These are phyloP conservation scores for Podarcis lilfordi DNA, from an alignment of 2,797 vertebrate genomes.

Conservation along the genomic window DNA sequence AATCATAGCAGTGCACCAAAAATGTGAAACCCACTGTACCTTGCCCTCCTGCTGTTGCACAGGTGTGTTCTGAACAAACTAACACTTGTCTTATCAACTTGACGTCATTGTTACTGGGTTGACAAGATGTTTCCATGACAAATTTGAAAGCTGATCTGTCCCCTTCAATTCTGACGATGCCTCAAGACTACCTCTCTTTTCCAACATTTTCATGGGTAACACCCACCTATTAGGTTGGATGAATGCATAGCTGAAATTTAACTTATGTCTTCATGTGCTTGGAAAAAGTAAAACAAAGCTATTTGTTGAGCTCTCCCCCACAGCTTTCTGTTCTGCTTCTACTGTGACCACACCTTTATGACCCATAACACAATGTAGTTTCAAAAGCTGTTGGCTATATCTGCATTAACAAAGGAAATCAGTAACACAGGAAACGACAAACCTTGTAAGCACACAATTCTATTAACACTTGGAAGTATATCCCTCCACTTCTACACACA, in stretches of 20 bases:
- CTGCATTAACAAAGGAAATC: slow-evolving; percentile 34
- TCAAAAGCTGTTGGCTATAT: slow-evolving; percentile 23
- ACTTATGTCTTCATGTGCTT: slow-evolving; percentile 40
- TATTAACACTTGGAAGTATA: slow-evolving; percentile 44
- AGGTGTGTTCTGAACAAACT: slow-evolving; percentile 66
- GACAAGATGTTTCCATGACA: slow-evolving; percentile 76
- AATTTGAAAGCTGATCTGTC: slow-evolving; percentile 70
- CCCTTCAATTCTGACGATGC: slow-evolving; percentile 49
- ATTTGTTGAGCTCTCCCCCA: slow-evolving; percentile 43
- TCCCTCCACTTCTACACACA: neutral
- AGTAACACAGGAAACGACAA: slow-evolving; percentile 47
- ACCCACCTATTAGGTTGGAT: slow-evolving; percentile 65
- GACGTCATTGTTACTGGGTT: slow-evolving; percentile 72
- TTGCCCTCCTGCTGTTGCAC: slow-evolving; percentile 63
- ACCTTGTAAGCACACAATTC: slow-evolving; percentile 39
- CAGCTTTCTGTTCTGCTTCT: slow-evolving; percentile 19
- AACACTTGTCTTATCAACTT: slow-evolving; percentile 46
- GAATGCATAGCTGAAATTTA: slow-evolving; percentile 20
- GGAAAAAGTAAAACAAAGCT: slow-evolving; percentile 40
- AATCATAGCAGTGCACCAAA: slow-evolving; percentile 38
- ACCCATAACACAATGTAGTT: slow-evolving; percentile 37
- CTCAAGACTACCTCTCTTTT: slow-evolving; percentile 50
- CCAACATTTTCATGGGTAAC: slow-evolving; percentile 47
- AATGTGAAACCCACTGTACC: slow-evolving; percentile 64
- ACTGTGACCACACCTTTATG: slow-evolving; percentile 30